Base-by-base conservation (phyloP, 2,888 invertebrate species). In the Rhaphigaster nebulosa region DNA sequence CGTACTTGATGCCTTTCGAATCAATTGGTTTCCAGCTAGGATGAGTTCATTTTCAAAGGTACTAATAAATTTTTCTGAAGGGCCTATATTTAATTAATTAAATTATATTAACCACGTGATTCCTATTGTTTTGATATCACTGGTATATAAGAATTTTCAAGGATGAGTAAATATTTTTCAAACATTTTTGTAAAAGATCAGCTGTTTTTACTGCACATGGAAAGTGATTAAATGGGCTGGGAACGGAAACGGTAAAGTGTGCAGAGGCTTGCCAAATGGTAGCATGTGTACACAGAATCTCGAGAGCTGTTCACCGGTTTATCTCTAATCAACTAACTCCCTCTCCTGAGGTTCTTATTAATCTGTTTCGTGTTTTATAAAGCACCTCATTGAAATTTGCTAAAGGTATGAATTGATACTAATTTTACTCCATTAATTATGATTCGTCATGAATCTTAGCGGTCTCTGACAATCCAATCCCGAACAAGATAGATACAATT, bases 261-360 rank as follows among this genome's bases (percentile, higher is more conserved):
- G n/a, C 45, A 45, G 84, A 84, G 6, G 41, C 84, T 26, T 45
- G 26, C 84, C 45, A 45, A 84, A 84, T 45, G 41, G 45, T 4
- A 45, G 6, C 12, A 84, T 84, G 84, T 84, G 84, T 80, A 80
- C 23, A 80, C 80, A 80, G 41, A 41, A 80, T 80, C 41, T 80
- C 80, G 23, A 80, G 80, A 76, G 80, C 41, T 80, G 23, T 80
- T 80, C 41, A 76, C 38, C 1, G 29, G 1, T 56, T 56, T 56
- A 70, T 52, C 52, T 52, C 29, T 18, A 70, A 70, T 70, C 38
- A 70, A 34, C 34, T 70, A 70, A 70, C 1, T 12, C 29, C n/a
- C 70, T 34, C 34, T 34, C 34, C 29, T 2, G 15, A 29, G 65
- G 1, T 65, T 65, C 65, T 65, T 29, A 29, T 65, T 13, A 70